Evolutionary conservation across 1,140 invertebrate species (phyloP), one percentile per base, ranked within the genome.

Genomic region (Geopemphigus sp.): DNA sequence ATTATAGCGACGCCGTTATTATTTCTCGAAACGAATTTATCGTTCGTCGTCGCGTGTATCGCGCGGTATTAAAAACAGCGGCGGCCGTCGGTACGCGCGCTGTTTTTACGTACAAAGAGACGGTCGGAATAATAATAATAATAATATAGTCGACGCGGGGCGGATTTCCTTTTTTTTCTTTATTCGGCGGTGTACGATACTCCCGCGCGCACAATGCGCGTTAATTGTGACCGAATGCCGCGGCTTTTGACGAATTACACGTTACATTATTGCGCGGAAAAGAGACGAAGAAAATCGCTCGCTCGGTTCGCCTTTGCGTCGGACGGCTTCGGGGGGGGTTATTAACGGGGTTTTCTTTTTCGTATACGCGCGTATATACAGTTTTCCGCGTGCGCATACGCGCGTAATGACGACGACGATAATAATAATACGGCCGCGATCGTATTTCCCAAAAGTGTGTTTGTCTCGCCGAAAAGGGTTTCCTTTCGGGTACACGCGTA

Each of bases 381-480:
- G 32, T 39, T 39, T 39, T 39, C 32, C 32, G 32, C 32, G 32
- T 29, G n/a, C 26, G n/a, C 54, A 70, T 19, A 68, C n/a, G 22
- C 11, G 61, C 19, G n/a, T 47, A 45, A 59, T 59, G 14, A 50
- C 14, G 14, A 50, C 14, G 14, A 26, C 11, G 11, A 56, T 63
- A 29, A 54, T 72, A 54, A 72, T 72, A 72, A 39, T 39, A 78
- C 29, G 57, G 22, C 22, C 29, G 8, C 73, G 39, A 76, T 63
- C 74, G 61, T 61, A 63, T 78, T 78, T 78, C 57, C n/a, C n/a
- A 15, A 59, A n/a, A 78, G 22, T 78, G n/a, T 78, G 74, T 78
- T 78, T 78, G 74, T 61, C 39, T 61, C 39, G 17, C 14, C 56
- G 24, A 78, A 47, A 47, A 50, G 39, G 74, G 56, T 63, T 63